Evolutionary conservation across 2,797 vertebrate species (phyloP), one percentile per base, ranked within the genome.

Genomic region (Hirundo rustica): DNA sequence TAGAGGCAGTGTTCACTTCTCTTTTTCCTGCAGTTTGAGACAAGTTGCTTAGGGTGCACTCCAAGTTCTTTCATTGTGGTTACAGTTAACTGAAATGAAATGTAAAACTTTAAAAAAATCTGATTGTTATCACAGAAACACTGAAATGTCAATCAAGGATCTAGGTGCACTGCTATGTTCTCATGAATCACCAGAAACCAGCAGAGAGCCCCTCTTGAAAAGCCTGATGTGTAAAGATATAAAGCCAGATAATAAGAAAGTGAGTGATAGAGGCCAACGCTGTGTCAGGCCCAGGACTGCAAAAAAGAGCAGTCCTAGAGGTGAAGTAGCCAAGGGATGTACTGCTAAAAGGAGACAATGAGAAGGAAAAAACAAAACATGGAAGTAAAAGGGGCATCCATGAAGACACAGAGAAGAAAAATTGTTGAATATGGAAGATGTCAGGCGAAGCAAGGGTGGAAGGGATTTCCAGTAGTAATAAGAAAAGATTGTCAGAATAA

Each of bases 211-310:
- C 25, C 7, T 53, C 34, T 11, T 61, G 72, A 83, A 87, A 91
- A 92, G 23, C 12, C 32, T 45, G 57, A 68, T 36, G 13, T 55
- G 15, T 60, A 57, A 73, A 89, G 23, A 34, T 57, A 76, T 4
- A 53, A 67, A 45, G 5, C 23, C 45, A 45, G n/a, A 71, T 42
- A 61, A 22, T 16, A 34, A 11, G 12, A 15, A 12, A 70, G 23
- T 27, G 40, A 61, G 22, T 22, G 55, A 51, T 57, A 71, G 15
- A 55, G 26, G 13, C 3, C 57, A 88, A 30, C 0, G 0, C 19
- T 36, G 29, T 48, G 45, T 18, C 79, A 82, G 45, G 30, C 14
- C 45, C 57, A 64, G 32, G 17, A 67, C 0, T 76, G 23, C 26
- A 67, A 64, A 85, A 85, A 91, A 62, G 2, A 86, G 1, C 30